phyloP scores from a whole-genome alignment of 2,888 invertebrate genomes.

The Lasioglossum calceatum region DNA sequence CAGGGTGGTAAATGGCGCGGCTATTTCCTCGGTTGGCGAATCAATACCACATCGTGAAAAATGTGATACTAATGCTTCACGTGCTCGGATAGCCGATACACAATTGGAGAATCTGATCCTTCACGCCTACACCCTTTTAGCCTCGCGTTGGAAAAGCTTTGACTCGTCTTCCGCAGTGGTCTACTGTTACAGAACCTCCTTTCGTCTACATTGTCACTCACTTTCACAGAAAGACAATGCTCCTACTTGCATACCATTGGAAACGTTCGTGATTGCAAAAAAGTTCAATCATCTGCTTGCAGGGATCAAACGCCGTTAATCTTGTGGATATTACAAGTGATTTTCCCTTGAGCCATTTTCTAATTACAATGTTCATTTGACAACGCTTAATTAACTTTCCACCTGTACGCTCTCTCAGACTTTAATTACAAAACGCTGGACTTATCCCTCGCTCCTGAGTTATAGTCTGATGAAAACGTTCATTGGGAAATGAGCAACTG shows the following conservation, averaged over 20 bases:
- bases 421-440: not conserved
- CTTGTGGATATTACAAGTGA: not conserved
- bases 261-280: not conserved
- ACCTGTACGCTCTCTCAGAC: not conserved
- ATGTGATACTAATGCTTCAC: not conserved
- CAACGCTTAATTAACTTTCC: not conserved
- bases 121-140: not conserved
- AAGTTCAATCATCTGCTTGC: not conserved
- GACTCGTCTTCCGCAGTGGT: not conserved
- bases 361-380: not conserved
- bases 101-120: not conserved
- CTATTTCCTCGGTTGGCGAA: not conserved
- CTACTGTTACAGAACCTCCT: not conserved
- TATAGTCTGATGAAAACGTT: not conserved
- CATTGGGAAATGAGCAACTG: not conserved
- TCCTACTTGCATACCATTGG: not conserved
- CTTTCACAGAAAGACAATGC: not conserved
- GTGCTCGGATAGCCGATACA: not conserved
- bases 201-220: not conserved
- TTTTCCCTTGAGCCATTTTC: not conserved
- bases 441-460: not conserved
- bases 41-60: not conserved
- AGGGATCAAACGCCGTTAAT: not conserved
- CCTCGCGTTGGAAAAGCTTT: not conserved
- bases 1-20: not conserved